Conservation (phyloP, 92 coral and sea anemone species). For the Epizoanthus stellaris region DNA sequence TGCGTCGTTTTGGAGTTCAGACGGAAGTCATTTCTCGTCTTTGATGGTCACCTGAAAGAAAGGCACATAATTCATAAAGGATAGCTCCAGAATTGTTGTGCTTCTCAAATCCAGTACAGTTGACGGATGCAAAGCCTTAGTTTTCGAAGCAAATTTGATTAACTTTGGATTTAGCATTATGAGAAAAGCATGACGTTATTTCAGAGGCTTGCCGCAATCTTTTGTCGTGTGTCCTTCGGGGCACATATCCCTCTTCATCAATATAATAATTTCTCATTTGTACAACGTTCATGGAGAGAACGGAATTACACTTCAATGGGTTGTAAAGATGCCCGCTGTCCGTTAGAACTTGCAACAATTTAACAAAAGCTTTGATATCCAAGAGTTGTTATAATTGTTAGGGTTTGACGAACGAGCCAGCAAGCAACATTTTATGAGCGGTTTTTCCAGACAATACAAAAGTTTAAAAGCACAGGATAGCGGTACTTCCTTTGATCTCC, state of each 20-base stretch:
- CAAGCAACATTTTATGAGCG: slow-evolving; percentile 16
- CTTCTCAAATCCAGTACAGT: background rate
- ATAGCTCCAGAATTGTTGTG: background rate
- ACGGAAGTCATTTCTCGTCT: background rate
- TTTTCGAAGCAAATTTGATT: slow-evolving; percentile 27
- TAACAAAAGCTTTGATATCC: background rate
- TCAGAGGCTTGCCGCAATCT: slow-evolving; percentile 25
- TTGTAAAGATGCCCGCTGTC: background rate
- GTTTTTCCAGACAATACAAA: background rate
- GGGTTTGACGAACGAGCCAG: slow-evolving; percentile 35
- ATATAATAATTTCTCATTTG: slow-evolving; percentile 30
- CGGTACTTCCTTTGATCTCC: slow-evolving; percentile 31
- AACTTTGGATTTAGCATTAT: slow-evolving; percentile 4
- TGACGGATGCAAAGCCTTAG: background rate
- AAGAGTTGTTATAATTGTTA: background rate
- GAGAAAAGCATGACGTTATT: slow-evolving; percentile 20
- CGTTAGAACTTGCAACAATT: background rate
- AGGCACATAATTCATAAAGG: background rate
- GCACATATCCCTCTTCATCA: slow-evolving; percentile 22
- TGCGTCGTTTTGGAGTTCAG: background rate
- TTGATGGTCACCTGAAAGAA: background rate
- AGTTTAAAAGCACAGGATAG: slow-evolving; percentile 10
- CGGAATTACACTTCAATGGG: background rate
- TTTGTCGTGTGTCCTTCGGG: slow-evolving; percentile 26
- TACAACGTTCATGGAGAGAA: background rate